A percentile compares a stretch with the other conserved stretches of the same genome.
Conservation (phyloP, 2,113 vertebrate genomes). For the Lophochroa leadbeateri region DNA sequence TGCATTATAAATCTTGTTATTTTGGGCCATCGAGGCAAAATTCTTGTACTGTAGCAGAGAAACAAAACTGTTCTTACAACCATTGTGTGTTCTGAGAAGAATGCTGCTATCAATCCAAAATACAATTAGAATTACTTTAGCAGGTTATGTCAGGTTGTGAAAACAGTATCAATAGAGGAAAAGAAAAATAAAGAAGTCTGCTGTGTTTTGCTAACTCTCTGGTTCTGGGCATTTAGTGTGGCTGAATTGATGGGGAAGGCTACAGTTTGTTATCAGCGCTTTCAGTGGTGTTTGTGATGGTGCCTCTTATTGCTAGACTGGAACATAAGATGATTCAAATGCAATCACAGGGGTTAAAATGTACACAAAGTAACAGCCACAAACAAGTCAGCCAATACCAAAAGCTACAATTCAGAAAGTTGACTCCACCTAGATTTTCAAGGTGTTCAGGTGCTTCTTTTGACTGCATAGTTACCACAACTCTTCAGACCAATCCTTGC, state of each 20-base stretch:
- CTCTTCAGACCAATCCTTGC: background rate
- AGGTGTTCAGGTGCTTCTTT: background rate
- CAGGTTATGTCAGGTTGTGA: conserved; percentile 57
- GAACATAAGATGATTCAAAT: background rate
- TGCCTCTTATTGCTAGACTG: background rate
- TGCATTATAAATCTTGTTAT: background rate
- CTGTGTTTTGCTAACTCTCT: background rate
- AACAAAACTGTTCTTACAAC: conserved; percentile 6
- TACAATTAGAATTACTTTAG: conserved; percentile 61
- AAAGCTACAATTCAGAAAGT: background rate
- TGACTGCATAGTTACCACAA: background rate
- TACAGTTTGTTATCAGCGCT: background rate
- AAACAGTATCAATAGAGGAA: conserved; percentile 45
- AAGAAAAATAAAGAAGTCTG: conserved; percentile 47
- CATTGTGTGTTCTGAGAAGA: conserved; percentile 32
- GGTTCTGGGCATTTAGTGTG: background rate
- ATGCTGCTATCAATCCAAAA: conserved; percentile 60
- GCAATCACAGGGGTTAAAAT: background rate
- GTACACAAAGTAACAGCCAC: background rate
- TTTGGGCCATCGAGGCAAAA: background rate
- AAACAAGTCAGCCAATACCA: background rate
- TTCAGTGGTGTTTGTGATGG: background rate
- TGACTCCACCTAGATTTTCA: background rate
- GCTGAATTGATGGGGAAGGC: background rate
- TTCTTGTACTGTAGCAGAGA: background rate